Evolutionary conservation across 2,888 invertebrate genomes (phyloP), one percentile per base, ranked within the genome.

Genomic region (Ditula angustiorana): DNA sequence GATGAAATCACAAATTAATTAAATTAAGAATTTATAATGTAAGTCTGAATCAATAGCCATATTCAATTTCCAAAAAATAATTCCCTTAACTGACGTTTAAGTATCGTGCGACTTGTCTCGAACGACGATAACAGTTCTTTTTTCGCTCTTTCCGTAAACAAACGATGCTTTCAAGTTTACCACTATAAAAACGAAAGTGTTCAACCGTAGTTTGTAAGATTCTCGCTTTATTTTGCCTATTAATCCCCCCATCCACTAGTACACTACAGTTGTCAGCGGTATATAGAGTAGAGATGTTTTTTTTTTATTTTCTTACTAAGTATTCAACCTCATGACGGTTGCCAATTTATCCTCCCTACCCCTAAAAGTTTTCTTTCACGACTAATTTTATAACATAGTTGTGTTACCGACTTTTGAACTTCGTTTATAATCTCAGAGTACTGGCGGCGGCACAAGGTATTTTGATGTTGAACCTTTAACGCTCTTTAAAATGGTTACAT

Each of bases 321-420:
- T 46, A 2, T 33, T n/a, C n/a, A n/a, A 33, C 1, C 0, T 33
- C 35, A 1, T 16, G 35, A 13, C 1, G 13, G 8, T 2, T 47
- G 11, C 24, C 47, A 26, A 7, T 13, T 46, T n/a, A 46, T n/a
- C 1, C 24, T 47, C 1, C 35, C 7, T 37, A 37, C 13, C 5
- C 7, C 1, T n/a, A 7, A 37, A 11, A 37, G 2, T 13, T n/a
- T n/a, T n/a, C 33, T n/a, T 35, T n/a, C 35, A 16, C 7, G 5
- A 26, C 35, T 37, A 50, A 19, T 37, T 56, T 35, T 28, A 49
- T 23, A 37, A 58, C 41, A 33, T 21, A 24, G 41, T 33, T 57
- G 41, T 49, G 56, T 33, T 10, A 57, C 41, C 33, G 19, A 50
- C 13, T 44, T 61, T 53, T 33, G 26, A 62, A 62, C 41, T 56